These are phyloP conservation scores for Rhinoptilus africanus DNA, from an alignment of 2,113 vertebrate genomes.

Conservation along the genomic window DNA sequence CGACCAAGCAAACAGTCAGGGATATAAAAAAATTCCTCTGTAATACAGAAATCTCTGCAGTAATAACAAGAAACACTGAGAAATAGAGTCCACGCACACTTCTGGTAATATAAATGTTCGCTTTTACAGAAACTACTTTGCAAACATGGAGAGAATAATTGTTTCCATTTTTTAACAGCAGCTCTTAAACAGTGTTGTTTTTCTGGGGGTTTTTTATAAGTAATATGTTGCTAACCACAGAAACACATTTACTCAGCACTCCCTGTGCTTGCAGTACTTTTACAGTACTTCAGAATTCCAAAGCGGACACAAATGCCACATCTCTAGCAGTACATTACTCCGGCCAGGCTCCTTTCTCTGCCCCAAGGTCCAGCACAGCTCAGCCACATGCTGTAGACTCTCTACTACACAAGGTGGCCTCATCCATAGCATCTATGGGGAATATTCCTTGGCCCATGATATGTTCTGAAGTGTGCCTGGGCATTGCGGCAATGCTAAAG, in stretches of 20 bases:
- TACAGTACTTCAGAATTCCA: not conserved
- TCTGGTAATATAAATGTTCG: not conserved
- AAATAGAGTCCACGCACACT: not conserved
- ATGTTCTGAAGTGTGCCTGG: not conserved
- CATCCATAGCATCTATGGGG: not conserved
- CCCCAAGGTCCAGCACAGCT: not conserved
- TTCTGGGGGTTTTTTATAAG: not conserved
- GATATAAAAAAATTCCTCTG: not conserved
- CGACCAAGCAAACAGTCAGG: not conserved
- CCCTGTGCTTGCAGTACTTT: not conserved
- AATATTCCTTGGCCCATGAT: not conserved
- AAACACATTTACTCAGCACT: not conserved
- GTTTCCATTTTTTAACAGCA: slow-evolving; percentile 4
- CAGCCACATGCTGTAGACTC: not conserved
- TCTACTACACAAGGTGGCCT: not conserved
- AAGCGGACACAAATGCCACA: not conserved
- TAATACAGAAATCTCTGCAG: not conserved
- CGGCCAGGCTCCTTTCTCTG: not conserved
- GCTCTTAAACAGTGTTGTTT: not conserved
- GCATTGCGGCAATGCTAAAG: not conserved
- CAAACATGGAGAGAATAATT: not conserved
- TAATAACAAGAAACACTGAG: not conserved
- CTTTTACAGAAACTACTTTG: not conserved
- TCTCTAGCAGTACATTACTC: not conserved
- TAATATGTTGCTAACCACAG: not conserved